phyloP scores from a whole-genome alignment of 1,140 invertebrate genomes.

The Cylas formicarius region DNA sequence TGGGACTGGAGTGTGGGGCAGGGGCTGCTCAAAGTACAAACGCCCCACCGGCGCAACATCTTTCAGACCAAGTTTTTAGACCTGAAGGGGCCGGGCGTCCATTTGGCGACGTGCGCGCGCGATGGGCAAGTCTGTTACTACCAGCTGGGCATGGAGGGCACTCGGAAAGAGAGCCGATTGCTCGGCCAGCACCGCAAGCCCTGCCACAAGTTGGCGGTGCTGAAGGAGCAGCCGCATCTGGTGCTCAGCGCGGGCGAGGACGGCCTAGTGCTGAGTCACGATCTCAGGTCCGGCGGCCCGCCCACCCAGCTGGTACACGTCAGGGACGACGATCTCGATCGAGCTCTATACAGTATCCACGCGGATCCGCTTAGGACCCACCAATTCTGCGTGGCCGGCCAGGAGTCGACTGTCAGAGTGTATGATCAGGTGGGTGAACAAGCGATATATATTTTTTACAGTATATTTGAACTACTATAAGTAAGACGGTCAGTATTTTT shows the following conservation, averaged over 20 bases:
- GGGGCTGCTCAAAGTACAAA: slow-evolving; percentile 57
- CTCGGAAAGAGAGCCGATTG: slow-evolving; percentile 50
- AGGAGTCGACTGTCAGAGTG: slow-evolving; percentile 54
- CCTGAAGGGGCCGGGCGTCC: slow-evolving; percentile 58
- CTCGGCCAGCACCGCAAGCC: slow-evolving; percentile 65
- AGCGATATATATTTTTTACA: no score
- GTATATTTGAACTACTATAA: no score
- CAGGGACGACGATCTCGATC: slow-evolving; percentile 50
- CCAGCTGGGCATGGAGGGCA: slow-evolving; percentile 44
- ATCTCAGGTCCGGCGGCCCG: slow-evolving; percentile 64
- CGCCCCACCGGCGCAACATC: slow-evolving; percentile 79
- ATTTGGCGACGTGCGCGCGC: slow-evolving; percentile 78
- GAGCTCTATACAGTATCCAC: slow-evolving; percentile 80
- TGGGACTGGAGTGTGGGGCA: slow-evolving; percentile 85
- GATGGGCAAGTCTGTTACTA: slow-evolving; percentile 72
- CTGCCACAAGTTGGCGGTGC: slow-evolving; percentile 72
- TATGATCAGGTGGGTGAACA: no score
- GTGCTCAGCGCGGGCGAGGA: slow-evolving; percentile 86
- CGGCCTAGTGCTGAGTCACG: slow-evolving; percentile 70
- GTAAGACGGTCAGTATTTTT: no score
- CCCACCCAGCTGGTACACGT: slow-evolving; percentile 57
- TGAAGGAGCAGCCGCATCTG: slow-evolving; percentile 65
- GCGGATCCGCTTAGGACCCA: slow-evolving; percentile 70
- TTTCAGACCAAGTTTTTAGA: slow-evolving; percentile 74
- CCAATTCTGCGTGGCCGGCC: slow-evolving; percentile 77